These are phyloP conservation scores for Chelon labrosus DNA, from an alignment of 2,797 vertebrate genomes.

Conservation along the genomic window DNA sequence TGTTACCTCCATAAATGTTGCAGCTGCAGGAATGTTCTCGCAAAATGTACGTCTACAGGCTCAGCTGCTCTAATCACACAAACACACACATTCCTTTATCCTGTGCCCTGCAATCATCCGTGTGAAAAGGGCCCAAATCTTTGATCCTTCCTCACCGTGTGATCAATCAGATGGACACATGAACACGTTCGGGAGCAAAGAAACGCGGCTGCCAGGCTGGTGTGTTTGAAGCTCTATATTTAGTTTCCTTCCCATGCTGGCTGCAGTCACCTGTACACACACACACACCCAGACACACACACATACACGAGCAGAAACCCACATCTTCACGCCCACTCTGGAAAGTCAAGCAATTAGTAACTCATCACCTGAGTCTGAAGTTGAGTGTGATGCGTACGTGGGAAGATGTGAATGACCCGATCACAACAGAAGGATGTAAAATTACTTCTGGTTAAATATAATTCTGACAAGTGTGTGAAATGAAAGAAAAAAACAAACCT, in stretches of 20 bases:
- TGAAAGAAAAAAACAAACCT: constrained; percentile 3
- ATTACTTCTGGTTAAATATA: constrained; percentile 7
- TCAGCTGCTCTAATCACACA: constrained; percentile 3
- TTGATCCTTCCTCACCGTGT: constrained; percentile 47
- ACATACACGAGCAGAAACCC: constrained; percentile 25
- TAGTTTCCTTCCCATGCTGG: constrained; percentile 13
- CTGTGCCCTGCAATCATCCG: constrained; percentile 27
- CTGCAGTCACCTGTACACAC: constrained; percentile 30
- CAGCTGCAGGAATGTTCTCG: no score
- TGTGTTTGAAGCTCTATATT: constrained; percentile 21
- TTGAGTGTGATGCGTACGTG: constrained; percentile 14
- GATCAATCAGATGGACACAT: constrained; percentile 42
- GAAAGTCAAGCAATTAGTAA: constrained; percentile 57
- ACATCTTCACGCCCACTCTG: constrained; percentile 45
- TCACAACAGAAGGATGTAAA: constrained; percentile 24
- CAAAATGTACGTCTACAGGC: no score
- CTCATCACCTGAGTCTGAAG: constrained; percentile 41
- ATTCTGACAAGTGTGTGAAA: constrained; percentile 1
- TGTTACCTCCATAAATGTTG: no score
- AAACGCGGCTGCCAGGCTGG: not conserved
- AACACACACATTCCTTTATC: constrained; percentile 36
- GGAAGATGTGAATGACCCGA: constrained; percentile 23
- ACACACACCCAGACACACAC: no score
- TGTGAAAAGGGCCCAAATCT: constrained; percentile 53
- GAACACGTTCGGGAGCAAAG: constrained; percentile 36